These are phyloP conservation scores for Erebia aethiops DNA, from an alignment of 2,888 invertebrate species.

Conservation along the genomic window DNA sequence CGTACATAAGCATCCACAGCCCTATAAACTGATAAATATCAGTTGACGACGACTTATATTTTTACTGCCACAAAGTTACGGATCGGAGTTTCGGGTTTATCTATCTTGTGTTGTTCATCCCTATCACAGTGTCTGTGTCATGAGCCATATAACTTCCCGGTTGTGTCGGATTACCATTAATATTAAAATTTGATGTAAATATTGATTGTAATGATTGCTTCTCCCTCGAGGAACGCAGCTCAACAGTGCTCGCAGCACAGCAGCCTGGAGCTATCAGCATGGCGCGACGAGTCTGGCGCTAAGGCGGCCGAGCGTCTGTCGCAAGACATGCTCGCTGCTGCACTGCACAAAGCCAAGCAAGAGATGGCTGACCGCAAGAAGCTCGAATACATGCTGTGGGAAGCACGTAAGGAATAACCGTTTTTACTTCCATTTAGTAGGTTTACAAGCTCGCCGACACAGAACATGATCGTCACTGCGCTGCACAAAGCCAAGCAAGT, in stretches of 20 bases:
- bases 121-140: no score
- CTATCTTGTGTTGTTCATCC: no score
- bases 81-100: no score
- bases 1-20: no score
- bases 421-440: neutral
- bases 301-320: conserved; percentile 87
- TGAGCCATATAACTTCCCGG: no score
- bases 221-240: conserved; percentile 84
- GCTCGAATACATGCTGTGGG: conserved; percentile 92
- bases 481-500: conserved; percentile 91
- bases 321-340: conserved; percentile 88
- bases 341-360: conserved; percentile 90
- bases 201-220: conserved; percentile 7
- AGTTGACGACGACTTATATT: no score
- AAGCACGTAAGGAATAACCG: conserved; percentile 50
- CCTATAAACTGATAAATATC: no score
- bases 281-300: conserved; percentile 85
- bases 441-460: conserved; percentile 69
- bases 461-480: conserved; percentile 88
- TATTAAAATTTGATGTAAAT: conserved; percentile 21
- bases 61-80: no score
- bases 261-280: conserved; percentile 86
- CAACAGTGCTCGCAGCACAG: conserved; percentile 89
- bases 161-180: no score
- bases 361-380: conserved; percentile 89